These are phyloP conservation scores for Malurus alboscapulatus DNA, from an alignment of 2,113 vertebrate genomes.

Conservation along the genomic window DNA sequence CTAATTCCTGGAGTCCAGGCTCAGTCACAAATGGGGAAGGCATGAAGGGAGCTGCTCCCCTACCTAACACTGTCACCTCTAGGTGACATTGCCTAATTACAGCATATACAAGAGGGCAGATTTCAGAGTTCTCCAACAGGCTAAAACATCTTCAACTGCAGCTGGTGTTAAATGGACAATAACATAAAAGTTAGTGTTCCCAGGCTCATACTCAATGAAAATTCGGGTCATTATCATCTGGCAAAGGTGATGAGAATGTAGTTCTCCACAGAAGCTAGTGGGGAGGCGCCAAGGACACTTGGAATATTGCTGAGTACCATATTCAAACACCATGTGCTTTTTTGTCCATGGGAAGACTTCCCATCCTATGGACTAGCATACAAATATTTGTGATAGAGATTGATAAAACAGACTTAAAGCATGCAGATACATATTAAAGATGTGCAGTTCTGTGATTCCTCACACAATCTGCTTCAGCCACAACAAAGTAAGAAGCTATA, in stretches of 20 bases:
- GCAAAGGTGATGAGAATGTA: not conserved
- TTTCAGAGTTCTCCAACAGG: not conserved
- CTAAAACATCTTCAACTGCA: not conserved
- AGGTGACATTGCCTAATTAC: not conserved
- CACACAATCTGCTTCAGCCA: not conserved
- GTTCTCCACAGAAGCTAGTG: not conserved
- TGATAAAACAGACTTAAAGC: not conserved
- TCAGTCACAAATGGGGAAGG: not conserved
- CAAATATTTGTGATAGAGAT: not conserved
- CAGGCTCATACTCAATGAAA: not conserved
- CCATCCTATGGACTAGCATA: not conserved
- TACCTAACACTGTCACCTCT: not conserved
- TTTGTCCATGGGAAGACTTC: not conserved
- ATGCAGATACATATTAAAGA: not conserved
- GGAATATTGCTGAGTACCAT: not conserved
- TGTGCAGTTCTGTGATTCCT: not conserved
- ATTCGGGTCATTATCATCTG: not conserved
- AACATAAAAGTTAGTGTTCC: not conserved
- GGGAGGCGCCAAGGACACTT: not conserved
- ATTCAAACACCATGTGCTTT: not conserved
- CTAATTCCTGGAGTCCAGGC: not conserved
- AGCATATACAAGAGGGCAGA: not conserved
- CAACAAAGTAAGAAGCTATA: not conserved
- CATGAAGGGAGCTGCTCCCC: not conserved
- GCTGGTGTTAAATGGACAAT: not conserved